Evolutionary conservation across 2,113 vertebrate species (phyloP).

Genomic region (Gallinago undulata): DNA sequence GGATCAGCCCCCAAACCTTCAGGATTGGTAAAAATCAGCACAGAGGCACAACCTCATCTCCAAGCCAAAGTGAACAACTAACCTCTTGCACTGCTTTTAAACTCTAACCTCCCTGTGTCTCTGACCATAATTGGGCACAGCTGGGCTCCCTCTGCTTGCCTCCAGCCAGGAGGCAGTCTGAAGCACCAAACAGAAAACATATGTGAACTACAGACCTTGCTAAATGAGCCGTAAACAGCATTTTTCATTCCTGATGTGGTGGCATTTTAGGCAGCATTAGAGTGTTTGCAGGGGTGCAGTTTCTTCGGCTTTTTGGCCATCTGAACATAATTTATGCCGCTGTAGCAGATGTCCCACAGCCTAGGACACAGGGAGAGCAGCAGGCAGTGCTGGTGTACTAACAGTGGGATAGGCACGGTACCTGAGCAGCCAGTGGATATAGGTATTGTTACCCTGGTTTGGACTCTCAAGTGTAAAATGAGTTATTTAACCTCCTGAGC

Average conservation of each 20-base stretch:
- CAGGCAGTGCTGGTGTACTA: not conserved
- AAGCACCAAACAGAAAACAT: constrained; percentile 29
- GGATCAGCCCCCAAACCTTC: not conserved
- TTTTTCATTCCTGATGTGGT: not conserved
- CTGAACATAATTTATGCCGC: not conserved
- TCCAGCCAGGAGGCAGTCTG: not conserved
- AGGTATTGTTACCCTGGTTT: not conserved
- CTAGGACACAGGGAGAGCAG: not conserved
- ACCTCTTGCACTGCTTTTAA: not conserved
- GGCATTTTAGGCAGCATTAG: not conserved
- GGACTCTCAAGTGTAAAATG: not conserved
- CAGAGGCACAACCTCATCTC: rapidly evolving
- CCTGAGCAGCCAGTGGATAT: not conserved
- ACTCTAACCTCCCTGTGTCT: not conserved
- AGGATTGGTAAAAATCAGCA: not conserved
- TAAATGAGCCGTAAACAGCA: not conserved
- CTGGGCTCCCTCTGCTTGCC: not conserved
- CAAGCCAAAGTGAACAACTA: not conserved
- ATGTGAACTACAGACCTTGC: constrained; percentile 32
- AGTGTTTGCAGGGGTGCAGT: not conserved
- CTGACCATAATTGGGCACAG: constrained; percentile 52
- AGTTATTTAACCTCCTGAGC: not conserved
- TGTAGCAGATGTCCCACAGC: not conserved
- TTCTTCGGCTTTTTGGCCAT: not conserved
- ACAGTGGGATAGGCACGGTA: not conserved